Base-by-base conservation (phyloP, 2,888 invertebrate species). In the Metacarcinus magister region DNA sequence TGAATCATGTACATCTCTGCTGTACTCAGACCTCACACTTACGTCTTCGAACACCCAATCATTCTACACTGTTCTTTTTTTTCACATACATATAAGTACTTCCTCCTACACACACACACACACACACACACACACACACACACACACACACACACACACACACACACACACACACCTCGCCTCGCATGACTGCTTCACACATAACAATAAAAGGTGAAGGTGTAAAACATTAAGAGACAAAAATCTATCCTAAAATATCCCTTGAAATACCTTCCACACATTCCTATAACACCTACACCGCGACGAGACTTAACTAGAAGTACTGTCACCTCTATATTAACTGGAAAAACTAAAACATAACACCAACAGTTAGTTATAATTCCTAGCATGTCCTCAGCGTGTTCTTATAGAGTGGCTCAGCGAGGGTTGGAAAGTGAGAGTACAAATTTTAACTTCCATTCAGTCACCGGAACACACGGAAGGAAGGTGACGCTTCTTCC, bases 41-140 rank as follows among this genome's bases (percentile, higher is more conserved):
- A 13, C 48, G 13, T 48, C 48, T 48, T 13, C 5, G 13, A n/a
- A n/a, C n/a, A 48, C 7, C 48, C 48, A 48, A 5, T 48, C 48
- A 13, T 48, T 48, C 48, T 13, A 5, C 13, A 8, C 7, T 48
- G 48, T 48, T 8, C n/a, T n/a, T n/a, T n/a, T 48, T 48, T 48
- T 48, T 8, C 7, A 23, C 19, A 23, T 19, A 1, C 67, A 67
- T 23, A 23, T 67, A 67, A 7, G 54, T n/a, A 67, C 67, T n/a
- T 67, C 23, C 67, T 67, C n/a, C n/a, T 16, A 67, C 67, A 67
- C 67, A 67, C 67, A 67, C 67, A 67, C 67, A 67, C 67, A 67
- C 67, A 67, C 67, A 67, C 67, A 67, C 67, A 67, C 67, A 67
- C 67, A 67, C 67, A 67, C 67, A 67, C 67, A 67, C 67, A 67